Conservation (phyloP, 2,113 vertebrate species). For the Megaleporinus macrocephalus region DNA sequence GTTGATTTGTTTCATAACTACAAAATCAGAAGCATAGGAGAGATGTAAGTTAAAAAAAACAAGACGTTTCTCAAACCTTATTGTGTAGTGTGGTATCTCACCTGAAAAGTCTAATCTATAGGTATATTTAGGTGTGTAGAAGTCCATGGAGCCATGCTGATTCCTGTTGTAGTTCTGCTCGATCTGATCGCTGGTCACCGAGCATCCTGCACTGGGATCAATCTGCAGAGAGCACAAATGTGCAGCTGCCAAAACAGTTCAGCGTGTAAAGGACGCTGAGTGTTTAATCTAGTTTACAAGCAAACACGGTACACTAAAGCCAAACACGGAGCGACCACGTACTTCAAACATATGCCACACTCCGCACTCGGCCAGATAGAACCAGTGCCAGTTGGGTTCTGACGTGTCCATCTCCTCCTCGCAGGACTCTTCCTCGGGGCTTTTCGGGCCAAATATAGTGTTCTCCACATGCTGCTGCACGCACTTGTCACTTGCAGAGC, state of each 20-base stretch:
- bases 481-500: slow-evolving; percentile 34
- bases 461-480: slow-evolving; percentile 61
- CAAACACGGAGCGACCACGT: slow-evolving; percentile 40
- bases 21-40: background rate
- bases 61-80: background rate
- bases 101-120: slow-evolving; percentile 93
- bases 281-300: background rate
- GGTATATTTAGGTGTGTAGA: slow-evolving; percentile 93
- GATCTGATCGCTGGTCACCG: slow-evolving; percentile 93
- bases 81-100: slow-evolving; percentile 52
- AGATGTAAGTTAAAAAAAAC: background rate
- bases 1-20: slow-evolving; percentile 90
- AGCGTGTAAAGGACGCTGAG: background rate
- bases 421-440: slow-evolving; percentile 72
- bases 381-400: slow-evolving; percentile 94
- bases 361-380: slow-evolving; percentile 94
- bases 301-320: background rate
- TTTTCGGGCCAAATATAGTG: slow-evolving; percentile 71
- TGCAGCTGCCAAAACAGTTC: background rate
- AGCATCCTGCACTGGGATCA: slow-evolving; percentile 88
- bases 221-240: slow-evolving; percentile 75
- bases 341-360: slow-evolving; percentile 99
- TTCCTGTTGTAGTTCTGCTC: slow-evolving; percentile 90
- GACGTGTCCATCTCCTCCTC: slow-evolving; percentile 94
- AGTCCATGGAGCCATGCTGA: slow-evolving; percentile 86